A percentile compares a stretch with the other conserved stretches of the same genome.
These are phyloP conservation scores for rabbit (Oryctolagus cuniculus) DNA, from an alignment of 2,113 vertebrate species.

Conservation along the genomic window DNA sequence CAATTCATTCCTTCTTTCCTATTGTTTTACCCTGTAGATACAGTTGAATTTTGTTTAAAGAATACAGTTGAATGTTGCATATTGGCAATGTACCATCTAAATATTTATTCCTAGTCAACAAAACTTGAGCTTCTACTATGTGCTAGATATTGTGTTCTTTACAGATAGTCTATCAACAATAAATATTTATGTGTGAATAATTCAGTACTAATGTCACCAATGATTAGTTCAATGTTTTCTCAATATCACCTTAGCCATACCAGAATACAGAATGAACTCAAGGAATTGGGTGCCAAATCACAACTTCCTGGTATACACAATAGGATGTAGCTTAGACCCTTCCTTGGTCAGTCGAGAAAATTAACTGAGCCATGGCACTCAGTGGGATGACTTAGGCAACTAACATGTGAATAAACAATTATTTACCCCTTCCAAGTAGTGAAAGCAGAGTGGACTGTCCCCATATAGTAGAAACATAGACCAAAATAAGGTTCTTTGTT, in stretches of 20 bases:
- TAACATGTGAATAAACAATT: conserved; percentile 33
- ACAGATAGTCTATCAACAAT: not conserved
- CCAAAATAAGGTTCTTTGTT: conserved; percentile 58
- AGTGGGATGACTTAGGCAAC: not conserved
- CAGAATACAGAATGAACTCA: conserved; percentile 28
- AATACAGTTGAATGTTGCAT: not conserved
- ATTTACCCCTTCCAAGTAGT: not conserved
- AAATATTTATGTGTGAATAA: conserved; percentile 3
- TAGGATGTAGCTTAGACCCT: not conserved
- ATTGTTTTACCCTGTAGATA: not conserved
- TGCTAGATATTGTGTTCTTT: not conserved
- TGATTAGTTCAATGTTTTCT: conserved; percentile 47
- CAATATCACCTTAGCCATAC: not conserved
- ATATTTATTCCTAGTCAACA: not conserved
- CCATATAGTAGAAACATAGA: conserved; percentile 28
- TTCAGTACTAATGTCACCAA: conserved; percentile 8
- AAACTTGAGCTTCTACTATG: not conserved
- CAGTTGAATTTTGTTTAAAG: conserved; percentile 4
- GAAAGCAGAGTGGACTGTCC: not conserved
- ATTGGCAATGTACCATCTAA: not conserved
- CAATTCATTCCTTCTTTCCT: conserved; percentile 27
- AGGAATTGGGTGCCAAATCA: not conserved
- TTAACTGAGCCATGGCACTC: not conserved
- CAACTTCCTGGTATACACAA: not conserved
- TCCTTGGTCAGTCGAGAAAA: conserved; percentile 9